These are phyloP conservation scores for Syngnathus acus DNA, from an alignment of 2,797 vertebrate genomes.

Conservation along the genomic window DNA sequence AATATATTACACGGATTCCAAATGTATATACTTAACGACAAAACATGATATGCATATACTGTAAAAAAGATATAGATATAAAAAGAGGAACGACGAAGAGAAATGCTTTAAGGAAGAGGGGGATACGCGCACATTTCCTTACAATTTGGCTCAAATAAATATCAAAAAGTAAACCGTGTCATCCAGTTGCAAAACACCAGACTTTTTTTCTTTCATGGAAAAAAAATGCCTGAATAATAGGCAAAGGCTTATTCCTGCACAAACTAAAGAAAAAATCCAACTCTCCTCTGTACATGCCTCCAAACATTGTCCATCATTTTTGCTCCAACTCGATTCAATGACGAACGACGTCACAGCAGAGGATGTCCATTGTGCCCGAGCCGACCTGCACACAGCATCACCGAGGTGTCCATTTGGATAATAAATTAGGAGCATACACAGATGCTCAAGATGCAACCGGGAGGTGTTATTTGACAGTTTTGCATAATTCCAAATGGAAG, in stretches of 20 bases:
- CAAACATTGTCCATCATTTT: constrained; percentile 37
- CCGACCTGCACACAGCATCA: constrained; percentile 27
- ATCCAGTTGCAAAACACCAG: constrained; percentile 60
- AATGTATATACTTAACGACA: constrained; percentile 69
- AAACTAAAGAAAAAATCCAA: constrained; percentile 33
- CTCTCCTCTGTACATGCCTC: constrained; percentile 48
- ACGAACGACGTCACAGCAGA: constrained; percentile 31
- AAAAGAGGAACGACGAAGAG: constrained; percentile 44
- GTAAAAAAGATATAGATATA: constrained; percentile 32
- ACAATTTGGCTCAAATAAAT: constrained; percentile 79
- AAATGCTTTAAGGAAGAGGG: constrained; percentile 62
- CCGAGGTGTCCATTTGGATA: constrained; percentile 35
- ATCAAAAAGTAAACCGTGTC: constrained; percentile 65
- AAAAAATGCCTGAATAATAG: constrained; percentile 35
- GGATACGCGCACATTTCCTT: constrained; percentile 57
- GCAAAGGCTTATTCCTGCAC: constrained; percentile 33
- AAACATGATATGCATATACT: constrained; percentile 51
- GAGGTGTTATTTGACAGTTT: constrained; percentile 14
- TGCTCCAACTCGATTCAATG: constrained; percentile 22
- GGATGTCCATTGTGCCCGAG: constrained; percentile 24
- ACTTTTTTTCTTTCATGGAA: constrained; percentile 34
- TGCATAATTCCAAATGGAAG: constrained; percentile 37
- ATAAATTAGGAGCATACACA: constrained; percentile 62
- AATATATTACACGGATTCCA: constrained; percentile 80
- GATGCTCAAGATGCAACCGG: constrained; percentile 20